Base-by-base conservation (phyloP, 2,113 vertebrate genomes). In the Cyanistes caeruleus region DNA sequence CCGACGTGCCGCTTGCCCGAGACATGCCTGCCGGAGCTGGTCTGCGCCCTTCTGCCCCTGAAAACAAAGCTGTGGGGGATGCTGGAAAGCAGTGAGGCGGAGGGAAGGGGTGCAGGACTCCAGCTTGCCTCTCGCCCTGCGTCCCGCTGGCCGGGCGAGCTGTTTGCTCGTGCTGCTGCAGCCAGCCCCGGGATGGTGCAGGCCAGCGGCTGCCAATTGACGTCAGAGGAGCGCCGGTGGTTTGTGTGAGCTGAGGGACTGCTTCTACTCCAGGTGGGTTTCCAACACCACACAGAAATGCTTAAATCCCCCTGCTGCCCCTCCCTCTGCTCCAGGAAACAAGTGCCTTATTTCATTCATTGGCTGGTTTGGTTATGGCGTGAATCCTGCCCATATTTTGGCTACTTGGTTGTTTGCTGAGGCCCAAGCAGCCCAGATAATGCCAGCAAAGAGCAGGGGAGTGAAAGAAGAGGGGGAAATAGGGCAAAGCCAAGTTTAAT, bases 1-100 rank as follows among this genome's bases (percentile, higher is more conserved):
- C 31, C 0, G 0, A 51, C 0, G 0, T 4, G 59, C 35, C 12
- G 0, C 51, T 52, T 4, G 15, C 33, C 74, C 0, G 0, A 21
- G 5, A 20, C 55, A 3, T 1, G 21, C 33, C 74, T 51, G 37
- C 39, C 24, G 11, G 15, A 10, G 39, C 30, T 35, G 60, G 2
- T 18, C 52, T 49, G 52, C 0, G 0, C 70, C 39, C 67, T 79
- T 49, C 3, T 3, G 49, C 30, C 23, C 16, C 62, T 76, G 62
- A 7, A 59, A 85, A 17, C 39, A 24, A 28, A 19, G 62, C 52
- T 1, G 2, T 16, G 30, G 65, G 75, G 49, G 89, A 59, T 33
- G 52, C 31, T 28, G 58, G 68, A 23, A 18, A 53, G 49, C 27
- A 24, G 65, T 1, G 19, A 24, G 33, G 22, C 0, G 0, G 33